Evolutionary conservation across 2,797 vertebrate species (phyloP), one percentile per base, ranked within the genome.

Genomic region (Mus caroli): DNA sequence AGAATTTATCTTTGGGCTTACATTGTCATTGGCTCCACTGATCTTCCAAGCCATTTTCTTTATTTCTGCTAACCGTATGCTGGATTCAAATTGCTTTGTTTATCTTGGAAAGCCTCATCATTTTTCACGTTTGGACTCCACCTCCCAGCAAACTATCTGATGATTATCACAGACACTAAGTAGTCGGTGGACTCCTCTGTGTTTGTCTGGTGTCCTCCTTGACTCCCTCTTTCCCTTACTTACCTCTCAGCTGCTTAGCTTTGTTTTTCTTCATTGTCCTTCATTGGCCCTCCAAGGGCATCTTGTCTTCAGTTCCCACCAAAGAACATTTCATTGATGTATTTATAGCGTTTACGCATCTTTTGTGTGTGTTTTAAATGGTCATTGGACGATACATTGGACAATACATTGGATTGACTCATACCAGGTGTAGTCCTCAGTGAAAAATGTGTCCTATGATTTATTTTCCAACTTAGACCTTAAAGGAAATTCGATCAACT

Each of bases 341-440:
- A 31, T 60, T 88, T 82, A 73, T 62, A 88, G 26, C 22, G 10
- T 94, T 94, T 92, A 15, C 19, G 0, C 75, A 19, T 80, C 31
- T 87, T 56, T 17, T n/a, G 15, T 78, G 37, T 90, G 22, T 64
- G 43, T 91, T 95, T 91, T 88, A 88, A 84, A 83, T 90, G 89
- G 83, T 80, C 79, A 34, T 26, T 92, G 84, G 73, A 76, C 88
- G 75, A 79, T 43, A 43, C 43, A 43, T 43, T 43, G 43, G 43
- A 43, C 43, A 4, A 43, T 43, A 43, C 43, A 43, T 43, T 43
- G 43, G 43, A 43, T 43, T 43, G 43, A 19, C 22, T 62, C 91
- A 90, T 62, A 90, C 34, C 60, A 89, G 85, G 71, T 67, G 34
- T 88, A n/a, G 10, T 79, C 50, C 85, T 14, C 52, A 24, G 24